A percentile compares a stretch with the other conserved stretches of the same genome.
Evolutionary conservation across 2,113 vertebrate genomes (phyloP).

Genomic region (Desmodus rotundus): DNA sequence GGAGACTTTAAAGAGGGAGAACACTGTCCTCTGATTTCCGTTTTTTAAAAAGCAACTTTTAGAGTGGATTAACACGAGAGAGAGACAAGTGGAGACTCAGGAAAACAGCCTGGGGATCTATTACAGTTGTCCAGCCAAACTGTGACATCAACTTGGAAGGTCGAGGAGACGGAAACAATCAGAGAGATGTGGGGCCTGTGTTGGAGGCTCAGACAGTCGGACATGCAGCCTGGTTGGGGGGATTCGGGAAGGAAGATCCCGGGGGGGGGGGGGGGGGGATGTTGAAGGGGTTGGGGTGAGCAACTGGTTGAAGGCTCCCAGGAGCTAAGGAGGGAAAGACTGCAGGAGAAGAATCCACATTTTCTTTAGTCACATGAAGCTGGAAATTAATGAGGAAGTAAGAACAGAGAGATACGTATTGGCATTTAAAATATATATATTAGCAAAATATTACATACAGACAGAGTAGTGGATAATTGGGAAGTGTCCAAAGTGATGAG

Average conservation of each 20-base stretch:
- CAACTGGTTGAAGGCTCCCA: fast-evolving
- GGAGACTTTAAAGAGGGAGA: neutral
- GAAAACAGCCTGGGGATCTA: fast-evolving
- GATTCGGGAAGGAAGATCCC: neutral
- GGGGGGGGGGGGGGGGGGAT: too few relatives aligned
- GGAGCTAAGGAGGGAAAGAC: fast-evolving
- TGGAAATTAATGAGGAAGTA: neutral
- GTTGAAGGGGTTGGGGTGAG: fast-evolving
- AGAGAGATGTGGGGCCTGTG: neutral
- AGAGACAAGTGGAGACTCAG: fast-evolving
- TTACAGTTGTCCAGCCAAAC: fast-evolving
- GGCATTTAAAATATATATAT: neutral
- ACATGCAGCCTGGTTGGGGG: fast-evolving
- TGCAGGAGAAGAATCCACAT: fast-evolving
- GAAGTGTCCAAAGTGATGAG: fast-evolving
- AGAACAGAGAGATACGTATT: too few relatives aligned
- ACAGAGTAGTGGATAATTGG: fast-evolving
- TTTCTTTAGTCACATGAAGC: neutral
- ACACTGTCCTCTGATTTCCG: neutral
- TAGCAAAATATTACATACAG: fast-evolving
- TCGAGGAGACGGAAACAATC: fast-evolving
- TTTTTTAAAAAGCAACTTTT: neutral
- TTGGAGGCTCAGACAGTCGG: fast-evolving
- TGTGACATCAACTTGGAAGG: neutral
- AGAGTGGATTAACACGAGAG: fast-evolving